phyloP scores from a whole-genome alignment of 2,113 vertebrate species.

The Edolisoma coerulescens region DNA sequence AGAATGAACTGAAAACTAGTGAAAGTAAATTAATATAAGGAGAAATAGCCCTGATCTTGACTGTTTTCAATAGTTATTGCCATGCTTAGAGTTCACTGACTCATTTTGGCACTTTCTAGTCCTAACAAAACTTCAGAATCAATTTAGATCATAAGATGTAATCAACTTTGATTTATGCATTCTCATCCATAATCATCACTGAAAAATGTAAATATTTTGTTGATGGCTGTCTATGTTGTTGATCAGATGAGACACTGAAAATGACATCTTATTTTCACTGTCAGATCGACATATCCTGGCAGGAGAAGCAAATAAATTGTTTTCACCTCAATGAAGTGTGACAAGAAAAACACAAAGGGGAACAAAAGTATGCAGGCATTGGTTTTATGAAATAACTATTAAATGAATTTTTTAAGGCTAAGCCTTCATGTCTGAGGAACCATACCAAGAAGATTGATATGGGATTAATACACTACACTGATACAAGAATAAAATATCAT shows the following conservation, averaged over 20 bases:
- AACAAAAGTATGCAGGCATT: background rate
- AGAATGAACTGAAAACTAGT: background rate
- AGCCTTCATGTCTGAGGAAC: background rate
- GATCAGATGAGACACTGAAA: slow-evolving; percentile 21
- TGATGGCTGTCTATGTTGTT: slow-evolving; percentile 43
- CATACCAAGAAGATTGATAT: background rate
- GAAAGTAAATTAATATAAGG: background rate
- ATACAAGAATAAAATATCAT: background rate
- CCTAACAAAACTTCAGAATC: background rate
- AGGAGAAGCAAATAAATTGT: slow-evolving; percentile 10
- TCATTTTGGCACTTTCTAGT: background rate
- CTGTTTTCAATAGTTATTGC: background rate
- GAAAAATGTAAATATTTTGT: slow-evolving; percentile 49
- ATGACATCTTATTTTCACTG: slow-evolving; percentile 44
- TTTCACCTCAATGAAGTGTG: background rate
- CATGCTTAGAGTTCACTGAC: background rate
- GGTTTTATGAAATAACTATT: background rate
- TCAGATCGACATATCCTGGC: background rate
- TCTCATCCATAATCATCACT: slow-evolving; percentile 46
- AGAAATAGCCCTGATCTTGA: background rate
- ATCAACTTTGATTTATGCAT: slow-evolving; percentile 25
- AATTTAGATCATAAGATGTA: slow-evolving; percentile 21
- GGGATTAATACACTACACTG: background rate
- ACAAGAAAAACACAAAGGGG: background rate
- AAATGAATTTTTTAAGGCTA: background rate